A percentile compares a stretch with the other conserved stretches of the same genome.
Conservation (phyloP, 2,113 vertebrate genomes). For the Epinephelus fuscoguttatus region DNA sequence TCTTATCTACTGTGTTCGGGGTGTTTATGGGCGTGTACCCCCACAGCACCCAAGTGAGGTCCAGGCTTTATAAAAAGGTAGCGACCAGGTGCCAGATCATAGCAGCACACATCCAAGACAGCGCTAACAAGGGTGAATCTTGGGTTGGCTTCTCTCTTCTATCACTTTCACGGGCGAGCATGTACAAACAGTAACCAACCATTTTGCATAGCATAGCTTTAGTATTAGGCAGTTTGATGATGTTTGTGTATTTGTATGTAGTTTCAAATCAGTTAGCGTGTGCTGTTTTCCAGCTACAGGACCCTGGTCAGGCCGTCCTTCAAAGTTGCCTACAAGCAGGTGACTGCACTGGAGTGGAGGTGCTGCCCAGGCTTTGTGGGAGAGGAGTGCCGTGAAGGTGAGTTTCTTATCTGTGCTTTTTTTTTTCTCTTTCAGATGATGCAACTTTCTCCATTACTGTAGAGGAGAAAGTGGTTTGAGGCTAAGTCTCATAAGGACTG, state of each 20-base stretch:
- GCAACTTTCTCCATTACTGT: neutral
- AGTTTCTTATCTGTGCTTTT: conserved; percentile 56
- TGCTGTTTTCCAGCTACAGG: conserved; percentile 91
- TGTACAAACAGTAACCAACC: no score
- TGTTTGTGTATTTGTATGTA: neutral
- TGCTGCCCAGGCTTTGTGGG: conserved; percentile 94
- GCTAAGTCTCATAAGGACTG: conserved; percentile 4
- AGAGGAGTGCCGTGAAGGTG: conserved; percentile 92
- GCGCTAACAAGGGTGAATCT: no score
- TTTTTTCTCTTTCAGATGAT: neutral
- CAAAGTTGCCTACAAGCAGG: conserved; percentile 91
- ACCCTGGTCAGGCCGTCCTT: conserved; percentile 92
- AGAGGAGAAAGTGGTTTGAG: neutral
- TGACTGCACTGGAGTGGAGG: conserved; percentile 92
- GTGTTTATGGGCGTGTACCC: no score
- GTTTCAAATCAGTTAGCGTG: neutral
- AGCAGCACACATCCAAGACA: no score
- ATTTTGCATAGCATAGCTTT: neutral
- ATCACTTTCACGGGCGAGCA: no score
- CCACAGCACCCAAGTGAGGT: no score
- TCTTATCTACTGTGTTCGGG: no score
- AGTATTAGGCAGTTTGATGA: neutral
- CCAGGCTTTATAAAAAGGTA: no score
- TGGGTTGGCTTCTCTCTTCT: no score
- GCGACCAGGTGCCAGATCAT: no score